These are phyloP conservation scores for Hylyphantes graminicola DNA, from an alignment of 1,140 invertebrate species.

Conservation along the genomic window DNA sequence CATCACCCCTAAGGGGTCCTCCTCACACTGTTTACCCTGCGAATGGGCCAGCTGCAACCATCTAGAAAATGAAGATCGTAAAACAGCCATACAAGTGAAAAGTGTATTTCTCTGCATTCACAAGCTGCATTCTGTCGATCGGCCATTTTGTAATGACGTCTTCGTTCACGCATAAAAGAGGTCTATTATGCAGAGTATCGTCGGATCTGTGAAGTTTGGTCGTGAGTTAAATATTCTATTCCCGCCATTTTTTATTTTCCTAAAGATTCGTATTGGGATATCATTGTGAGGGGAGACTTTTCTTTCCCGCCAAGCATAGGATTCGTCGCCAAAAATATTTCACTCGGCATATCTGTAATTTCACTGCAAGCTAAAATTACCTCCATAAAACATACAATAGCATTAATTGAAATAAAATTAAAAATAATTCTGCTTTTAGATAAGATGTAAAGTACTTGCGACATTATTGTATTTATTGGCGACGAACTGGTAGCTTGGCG, in stretches of 20 bases:
- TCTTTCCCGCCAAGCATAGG: no score
- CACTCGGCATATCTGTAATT: no score
- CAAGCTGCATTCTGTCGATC: slow-evolving; percentile 21
- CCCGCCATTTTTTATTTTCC: neutral
- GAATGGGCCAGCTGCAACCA: slow-evolving; percentile 44
- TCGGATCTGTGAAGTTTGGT: neutral
- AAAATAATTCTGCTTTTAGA: no score
- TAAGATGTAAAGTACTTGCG: no score
- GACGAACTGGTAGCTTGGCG: no score
- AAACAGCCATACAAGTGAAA: slow-evolving; percentile 25
- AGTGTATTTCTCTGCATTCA: slow-evolving; percentile 52
- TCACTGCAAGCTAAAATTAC: no score
- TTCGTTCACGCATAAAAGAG: slow-evolving; percentile 5
- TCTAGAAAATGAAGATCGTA: slow-evolving; percentile 43
- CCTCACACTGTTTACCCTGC: neutral
- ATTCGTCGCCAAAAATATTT: no score
- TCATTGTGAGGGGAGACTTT: no score
- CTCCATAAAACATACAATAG: no score
- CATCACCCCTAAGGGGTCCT: slow-evolving; percentile 22
- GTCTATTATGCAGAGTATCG: slow-evolving; percentile 53
- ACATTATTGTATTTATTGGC: no score
- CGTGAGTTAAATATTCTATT: slow-evolving; percentile 9
- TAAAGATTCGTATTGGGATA: no score
- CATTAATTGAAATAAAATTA: no score
- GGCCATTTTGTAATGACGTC: slow-evolving; percentile 47